Conservation (phyloP, 2,888 invertebrate species). For the Drosophila planitibia region DNA sequence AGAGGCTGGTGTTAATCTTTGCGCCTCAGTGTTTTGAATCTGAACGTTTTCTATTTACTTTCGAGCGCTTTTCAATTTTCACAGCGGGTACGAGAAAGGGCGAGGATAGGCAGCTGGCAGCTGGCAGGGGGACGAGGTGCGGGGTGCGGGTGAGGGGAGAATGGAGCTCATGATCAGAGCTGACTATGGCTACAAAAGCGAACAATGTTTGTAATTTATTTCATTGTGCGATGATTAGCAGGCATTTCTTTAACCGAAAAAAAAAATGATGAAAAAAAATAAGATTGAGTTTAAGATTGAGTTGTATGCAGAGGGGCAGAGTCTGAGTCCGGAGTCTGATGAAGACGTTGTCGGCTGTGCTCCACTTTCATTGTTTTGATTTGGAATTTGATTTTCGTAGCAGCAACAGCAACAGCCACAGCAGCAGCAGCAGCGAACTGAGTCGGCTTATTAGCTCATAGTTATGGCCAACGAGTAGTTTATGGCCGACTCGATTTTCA, state of each 20-base stretch:
- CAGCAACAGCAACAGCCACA: neutral
- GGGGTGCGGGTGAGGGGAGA: neutral
- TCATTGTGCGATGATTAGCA: slow-evolving; percentile 82
- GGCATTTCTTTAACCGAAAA: slow-evolving; percentile 63
- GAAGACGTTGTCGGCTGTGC: slow-evolving; percentile 54
- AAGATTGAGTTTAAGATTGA: neutral
- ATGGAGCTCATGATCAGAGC: slow-evolving; percentile 38
- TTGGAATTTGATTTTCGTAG: slow-evolving; percentile 42
- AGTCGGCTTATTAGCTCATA: slow-evolving; percentile 71
- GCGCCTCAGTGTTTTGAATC: slow-evolving; percentile 53
- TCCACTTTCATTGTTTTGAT: slow-evolving; percentile 71
- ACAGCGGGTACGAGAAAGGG: slow-evolving; percentile 56
- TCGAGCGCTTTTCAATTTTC: slow-evolving; percentile 77
- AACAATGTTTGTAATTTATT: slow-evolving; percentile 82
- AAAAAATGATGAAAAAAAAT: neutral
- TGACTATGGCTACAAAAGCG: slow-evolving; percentile 30
- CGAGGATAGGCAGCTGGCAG: neutral
- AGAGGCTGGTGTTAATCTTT: slow-evolving; percentile 70
- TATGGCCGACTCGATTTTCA: slow-evolving; percentile 35
- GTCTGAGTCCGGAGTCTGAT: slow-evolving; percentile 5
- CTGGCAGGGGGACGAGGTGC: too few relatives aligned
- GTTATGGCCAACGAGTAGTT: slow-evolving; percentile 70
- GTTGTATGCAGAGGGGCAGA: neutral
- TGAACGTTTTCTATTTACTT: slow-evolving; percentile 73
- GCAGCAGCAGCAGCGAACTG: neutral